Base-by-base conservation (phyloP, 2,888 invertebrate genomes). In the Augiades crinisus region DNA sequence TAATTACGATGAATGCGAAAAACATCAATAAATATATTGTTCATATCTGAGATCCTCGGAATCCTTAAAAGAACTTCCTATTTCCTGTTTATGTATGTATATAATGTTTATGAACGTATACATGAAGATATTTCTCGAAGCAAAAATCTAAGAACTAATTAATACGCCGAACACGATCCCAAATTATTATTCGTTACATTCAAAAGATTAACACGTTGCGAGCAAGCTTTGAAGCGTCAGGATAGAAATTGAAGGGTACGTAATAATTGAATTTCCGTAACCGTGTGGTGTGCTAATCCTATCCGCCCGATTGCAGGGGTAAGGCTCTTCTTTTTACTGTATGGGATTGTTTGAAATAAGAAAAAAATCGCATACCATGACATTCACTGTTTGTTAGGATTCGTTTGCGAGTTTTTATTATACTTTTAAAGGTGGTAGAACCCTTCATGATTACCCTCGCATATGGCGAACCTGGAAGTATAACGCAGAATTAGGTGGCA, bases 191-290 rank as follows among this genome's bases (percentile, higher is more conserved):
- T 3, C 3, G 10, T n/a, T n/a, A n/a, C 10, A 8, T 31, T 13
- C 17, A 44, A 21, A 44, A 31, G 31, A 44, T 44, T 31, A 44
- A 45, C 34, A 37, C 37, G 12, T 14, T 14, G 6, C 6, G 10
- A 22, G 22, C n/a, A 22, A 30, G 47, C 55, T 55, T 57, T 57
- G 57, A 60, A 54, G 54, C 53, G 45, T 31, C 53, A 44, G 62
- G 57, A 61, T 68, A 67, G 63, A 71, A 71, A 76, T 72, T 72
- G 75, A 71, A 76, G 70, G 72, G 68, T 67, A 55, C 57, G 53
- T 57, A 66, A 71, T 78, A 80, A 80, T 78, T 78, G 73, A 78
- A 78, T 79, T 78, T 70, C 64, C 60, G 66, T 59, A 60, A 65
- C 60, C 65, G 61, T 64, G 65, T 62, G 67, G 71, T 41, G 60